These are phyloP conservation scores for Chelonia mydas DNA, from an alignment of 2,797 vertebrate species.

Conservation along the genomic window DNA sequence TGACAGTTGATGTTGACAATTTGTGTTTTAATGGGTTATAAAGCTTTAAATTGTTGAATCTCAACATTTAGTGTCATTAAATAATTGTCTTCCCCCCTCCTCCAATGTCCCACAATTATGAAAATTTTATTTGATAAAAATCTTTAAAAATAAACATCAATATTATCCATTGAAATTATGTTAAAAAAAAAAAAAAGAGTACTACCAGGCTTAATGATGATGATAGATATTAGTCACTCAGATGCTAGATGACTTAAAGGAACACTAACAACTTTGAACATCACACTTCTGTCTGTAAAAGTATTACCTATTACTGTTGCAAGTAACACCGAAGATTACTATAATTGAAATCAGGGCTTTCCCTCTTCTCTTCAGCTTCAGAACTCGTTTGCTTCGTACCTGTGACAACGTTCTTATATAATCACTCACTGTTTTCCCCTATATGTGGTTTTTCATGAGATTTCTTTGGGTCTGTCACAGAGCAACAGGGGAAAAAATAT, in stretches of 20 bases:
- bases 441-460: background rate
- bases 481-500: constrained; percentile 1
- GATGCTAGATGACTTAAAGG: constrained; percentile 32
- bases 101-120: background rate
- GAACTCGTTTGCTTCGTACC: constrained; percentile 8
- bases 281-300: background rate
- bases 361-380: background rate
- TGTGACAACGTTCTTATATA: background rate
- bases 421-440: background rate
- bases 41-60: background rate
- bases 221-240: constrained; percentile 26
- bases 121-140: background rate
- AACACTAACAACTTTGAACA: constrained; percentile 34
- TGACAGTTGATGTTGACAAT: background rate
- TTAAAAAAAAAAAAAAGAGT: background rate
- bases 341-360: background rate
- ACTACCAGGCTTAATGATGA: background rate
- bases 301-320: background rate
- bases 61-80: background rate
- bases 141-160: background rate
- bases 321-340: background rate
- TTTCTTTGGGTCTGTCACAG: background rate
- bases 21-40: background rate
- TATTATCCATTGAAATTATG: background rate
- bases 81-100: background rate